Percentiles rank a stretch among this genome's conserved stretches.
These are phyloP conservation scores for Butastur rufipennis DNA, from an alignment of 2,113 vertebrate genomes.

Conservation along the genomic window DNA sequence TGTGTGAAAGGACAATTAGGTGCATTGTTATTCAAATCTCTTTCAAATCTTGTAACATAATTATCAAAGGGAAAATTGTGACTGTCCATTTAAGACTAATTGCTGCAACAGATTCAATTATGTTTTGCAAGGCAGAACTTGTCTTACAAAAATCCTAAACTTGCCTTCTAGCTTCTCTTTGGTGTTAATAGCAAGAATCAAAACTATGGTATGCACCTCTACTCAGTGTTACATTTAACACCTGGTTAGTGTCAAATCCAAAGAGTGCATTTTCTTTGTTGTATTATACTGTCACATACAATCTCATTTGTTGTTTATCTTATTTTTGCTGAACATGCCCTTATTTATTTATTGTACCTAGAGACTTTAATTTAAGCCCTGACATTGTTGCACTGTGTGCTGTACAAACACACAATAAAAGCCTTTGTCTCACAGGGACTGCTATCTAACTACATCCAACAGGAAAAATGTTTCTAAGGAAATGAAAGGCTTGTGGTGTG, in stretches of 20 bases:
- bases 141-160: background rate
- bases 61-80: background rate
- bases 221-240: background rate
- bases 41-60: background rate
- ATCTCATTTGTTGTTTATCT: background rate
- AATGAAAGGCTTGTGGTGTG: background rate
- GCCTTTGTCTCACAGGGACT: background rate
- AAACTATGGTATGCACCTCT: background rate
- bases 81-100: background rate
- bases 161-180: background rate
- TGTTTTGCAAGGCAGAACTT: background rate
- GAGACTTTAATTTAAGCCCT: background rate
- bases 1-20: background rate
- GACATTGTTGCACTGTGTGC: background rate
- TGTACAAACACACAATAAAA: background rate
- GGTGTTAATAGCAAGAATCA: background rate
- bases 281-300: background rate
- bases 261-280: background rate
- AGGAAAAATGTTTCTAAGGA: background rate
- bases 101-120: conserved; percentile 4
- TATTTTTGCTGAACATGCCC: background rate
- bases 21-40: background rate
- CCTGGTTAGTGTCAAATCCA: background rate
- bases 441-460: background rate
- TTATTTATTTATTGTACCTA: background rate